Base-by-base conservation (phyloP, 2,113 vertebrate genomes). In the Amphiprion ocellaris region DNA sequence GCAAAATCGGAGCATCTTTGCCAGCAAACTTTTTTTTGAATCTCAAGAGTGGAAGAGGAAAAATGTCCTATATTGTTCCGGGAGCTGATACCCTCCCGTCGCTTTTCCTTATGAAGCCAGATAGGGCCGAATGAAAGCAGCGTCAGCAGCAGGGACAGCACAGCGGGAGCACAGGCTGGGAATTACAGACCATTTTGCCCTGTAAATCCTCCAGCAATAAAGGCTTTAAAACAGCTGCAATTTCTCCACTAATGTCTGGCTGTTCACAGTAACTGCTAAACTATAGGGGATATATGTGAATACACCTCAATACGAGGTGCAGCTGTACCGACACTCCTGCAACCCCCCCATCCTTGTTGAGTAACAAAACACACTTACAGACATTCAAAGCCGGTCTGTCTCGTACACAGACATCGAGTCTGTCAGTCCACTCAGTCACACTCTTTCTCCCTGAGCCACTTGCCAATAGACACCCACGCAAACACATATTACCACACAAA, bases 161-260 rank as follows among this genome's bases (percentile, higher is more conserved):
- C 87, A 84, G 87, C 54, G 7, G 86, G 82, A 69, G 79, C 16
- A 8, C 78, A 28, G 69, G 47, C 61, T 81, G 81, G 87, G 85
- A 88, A 79, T 85, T 89, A 81, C 77, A 81, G 67, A 72, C 30
- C 59, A 58, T 84, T 88, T 89, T 74, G 79, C 63, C 73, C 74
- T 41, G 58, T 33, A 81, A 86, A 87, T 81, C 82, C 83, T 86
- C 47, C 56, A 28, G 81, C 75, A 85, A 89, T 71, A 84, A 84
- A 79, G 54, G 74, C 84, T 81, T 74, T 74, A 86, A 83, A 90
- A 90, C 85, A 81, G 74, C 79, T 66, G 77, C 83, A 85, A 89
- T 87, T 84, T 85, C 77, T 61, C 79, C 65, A 50, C 77, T 83
- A 79, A 86, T 83, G 83, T 84, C 66, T 84, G 69, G 41, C 62